Base-by-base conservation (phyloP, 1,140 invertebrate genomes). In the Conus ventricosus region DNA sequence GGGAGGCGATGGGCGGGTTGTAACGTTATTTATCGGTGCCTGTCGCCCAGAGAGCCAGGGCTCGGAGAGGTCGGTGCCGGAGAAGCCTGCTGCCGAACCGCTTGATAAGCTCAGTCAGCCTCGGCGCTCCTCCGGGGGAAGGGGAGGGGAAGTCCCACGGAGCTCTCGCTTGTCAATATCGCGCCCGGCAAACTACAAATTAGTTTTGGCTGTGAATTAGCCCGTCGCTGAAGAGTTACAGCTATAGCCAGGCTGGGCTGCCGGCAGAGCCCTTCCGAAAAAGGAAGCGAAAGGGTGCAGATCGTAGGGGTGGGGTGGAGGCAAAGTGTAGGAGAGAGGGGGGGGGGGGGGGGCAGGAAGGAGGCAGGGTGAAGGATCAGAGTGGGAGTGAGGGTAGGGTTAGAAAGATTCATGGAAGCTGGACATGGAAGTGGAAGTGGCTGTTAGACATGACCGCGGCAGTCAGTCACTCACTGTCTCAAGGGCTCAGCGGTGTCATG, bases 21-120 rank as follows among this genome's bases (percentile, higher is more conserved):
- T 88, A 88, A 88, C 88, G 25, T 88, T 85, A 85, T 88, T 88
- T 88, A 88, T 88, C 83, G 84, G 51, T 53, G 88, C 55, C 88
- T n/a, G 82, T 25, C 88, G 25, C 67, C 54, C n/a, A 55, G 53
- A 60, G 57, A 60, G 57, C 57, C 8, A 60, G 8, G 57, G 17
- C 15, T 8, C 15, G 57, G 57, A 60, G 8, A 15, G 57, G 57
- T 60, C 8, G 57, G 57, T 60, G 57, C 8, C 57, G 15, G 57
- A 15, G 8, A 23, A 83, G 81, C 55, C 84, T 60, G 57, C 84
- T 60, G 57, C 63, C 23, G 71, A 20, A n/a, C 17, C 67, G 67
- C 83, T 85, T 85, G 84, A 76, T 85, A 85, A 85, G 84, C 57
- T 67, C 39, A 13, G 57, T 11, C 57, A 60, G 57, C 15, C 39